These are phyloP conservation scores for Isaurus tuberculatus DNA, from an alignment of 92 coral and sea anemone genomes.

Conservation along the genomic window DNA sequence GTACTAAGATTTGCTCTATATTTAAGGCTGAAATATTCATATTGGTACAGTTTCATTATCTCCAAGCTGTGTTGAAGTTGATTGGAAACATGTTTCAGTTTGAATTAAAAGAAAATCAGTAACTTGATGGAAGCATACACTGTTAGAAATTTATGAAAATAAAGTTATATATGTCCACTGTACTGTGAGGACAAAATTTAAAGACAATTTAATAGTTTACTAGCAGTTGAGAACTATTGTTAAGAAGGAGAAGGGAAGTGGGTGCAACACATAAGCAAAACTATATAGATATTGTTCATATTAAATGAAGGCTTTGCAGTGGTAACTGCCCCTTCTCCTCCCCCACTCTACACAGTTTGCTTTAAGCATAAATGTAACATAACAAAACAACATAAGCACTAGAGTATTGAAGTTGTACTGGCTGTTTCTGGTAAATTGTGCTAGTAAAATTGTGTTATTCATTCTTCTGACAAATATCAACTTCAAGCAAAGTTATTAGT, in stretches of 20 bases:
- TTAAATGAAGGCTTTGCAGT: conserved; percentile 11
- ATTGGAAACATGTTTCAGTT: conserved; percentile 5
- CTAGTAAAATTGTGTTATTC: conserved; percentile 6
- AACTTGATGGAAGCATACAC: conserved; percentile 5
- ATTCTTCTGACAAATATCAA: background rate
- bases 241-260: conserved; percentile 9
- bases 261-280: conserved; percentile 9
- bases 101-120: conserved; percentile 2
- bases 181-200: conserved; percentile 3
- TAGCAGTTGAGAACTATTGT: conserved; percentile 5
- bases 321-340: conserved; percentile 10
- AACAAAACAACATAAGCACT: conserved; percentile 7
- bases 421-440: conserved; percentile 12
- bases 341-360: conserved; percentile 10
- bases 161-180: conserved; percentile 4
- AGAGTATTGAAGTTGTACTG: background rate
- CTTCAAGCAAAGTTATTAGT: conserved; percentile 10
- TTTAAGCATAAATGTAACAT: conserved; percentile 9
- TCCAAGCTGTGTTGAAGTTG: conserved; percentile 3
- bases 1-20: background rate
- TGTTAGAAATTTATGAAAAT: background rate
- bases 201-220: conserved; percentile 5
- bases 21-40: conserved; percentile 7
- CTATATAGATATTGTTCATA: background rate
- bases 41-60: conserved; percentile 4